Conservation (phyloP, 2,113 vertebrate species). For the Ptilorrhoa leucosticta region DNA sequence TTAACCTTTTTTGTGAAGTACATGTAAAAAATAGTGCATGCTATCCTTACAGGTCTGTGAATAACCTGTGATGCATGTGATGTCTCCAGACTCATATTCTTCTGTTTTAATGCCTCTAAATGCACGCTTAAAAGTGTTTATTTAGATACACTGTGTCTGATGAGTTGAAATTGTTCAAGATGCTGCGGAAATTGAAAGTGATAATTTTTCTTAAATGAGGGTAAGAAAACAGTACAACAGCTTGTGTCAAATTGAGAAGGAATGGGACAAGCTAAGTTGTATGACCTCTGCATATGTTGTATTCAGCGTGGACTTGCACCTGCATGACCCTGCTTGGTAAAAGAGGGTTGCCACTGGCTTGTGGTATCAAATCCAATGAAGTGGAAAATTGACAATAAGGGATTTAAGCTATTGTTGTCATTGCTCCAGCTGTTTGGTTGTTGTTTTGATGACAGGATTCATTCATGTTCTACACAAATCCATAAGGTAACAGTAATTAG, state of each 20-base stretch:
- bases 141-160: background rate
- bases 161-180: background rate
- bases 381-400: slow-evolving; percentile 22
- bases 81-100: background rate
- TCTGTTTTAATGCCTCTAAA: background rate
- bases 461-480: background rate
- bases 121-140: background rate
- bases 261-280: background rate
- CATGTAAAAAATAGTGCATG: background rate
- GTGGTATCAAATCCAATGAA: background rate
- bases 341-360: background rate
- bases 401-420: background rate
- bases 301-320: background rate
- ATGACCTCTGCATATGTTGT: background rate
- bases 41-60: background rate
- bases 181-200: background rate
- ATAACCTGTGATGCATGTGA: background rate
- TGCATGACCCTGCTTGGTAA: background rate
- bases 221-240: background rate
- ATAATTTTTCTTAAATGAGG: background rate
- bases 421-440: background rate
- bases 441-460: background rate
- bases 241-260: background rate
- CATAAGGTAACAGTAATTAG: background rate
- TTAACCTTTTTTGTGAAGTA: background rate